A percentile compares a stretch with the other conserved stretches of the same genome.
phyloP scores from a whole-genome alignment of 2,888 invertebrate species.

The Heteromyza rotundicornis region DNA sequence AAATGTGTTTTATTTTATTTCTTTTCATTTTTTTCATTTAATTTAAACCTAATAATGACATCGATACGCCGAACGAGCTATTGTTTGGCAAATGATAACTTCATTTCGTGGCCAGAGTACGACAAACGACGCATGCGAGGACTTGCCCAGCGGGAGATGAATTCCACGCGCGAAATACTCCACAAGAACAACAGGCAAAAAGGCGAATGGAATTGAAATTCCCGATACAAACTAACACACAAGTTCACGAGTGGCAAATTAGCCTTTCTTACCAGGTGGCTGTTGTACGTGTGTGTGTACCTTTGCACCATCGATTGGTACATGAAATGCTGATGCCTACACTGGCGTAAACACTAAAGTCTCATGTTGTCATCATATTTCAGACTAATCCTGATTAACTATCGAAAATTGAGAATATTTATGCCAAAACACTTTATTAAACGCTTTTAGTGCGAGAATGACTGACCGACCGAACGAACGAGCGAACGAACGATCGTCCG shows the following conservation, averaged over 20 bases:
- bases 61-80: conserved; percentile 35
- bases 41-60: conserved; percentile 51
- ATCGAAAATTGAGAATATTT: conserved; percentile 37
- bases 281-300: too few relatives aligned
- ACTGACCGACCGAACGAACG: not conserved
- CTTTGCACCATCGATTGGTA: too few relatives aligned
- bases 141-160: conserved; percentile 16
- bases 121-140: not conserved
- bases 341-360: conserved; percentile 35
- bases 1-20: not conserved
- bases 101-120: conserved; percentile 38
- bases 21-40: conserved; percentile 30
- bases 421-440: conserved; percentile 32
- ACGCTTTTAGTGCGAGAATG: conserved; percentile 12
- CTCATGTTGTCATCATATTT: conserved; percentile 50
- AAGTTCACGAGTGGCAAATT: conserved; percentile 4
- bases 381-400: conserved; percentile 55
- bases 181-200: not conserved
- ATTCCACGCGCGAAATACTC: not conserved
- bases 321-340: not conserved
- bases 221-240: not conserved
- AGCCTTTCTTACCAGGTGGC: conserved; percentile 11
- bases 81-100: conserved; percentile 53
- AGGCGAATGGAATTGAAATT: not conserved
- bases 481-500: not conserved